Evolutionary conservation across 1,140 invertebrate genomes (phyloP).

Genomic region (Trichoplusia ni): DNA sequence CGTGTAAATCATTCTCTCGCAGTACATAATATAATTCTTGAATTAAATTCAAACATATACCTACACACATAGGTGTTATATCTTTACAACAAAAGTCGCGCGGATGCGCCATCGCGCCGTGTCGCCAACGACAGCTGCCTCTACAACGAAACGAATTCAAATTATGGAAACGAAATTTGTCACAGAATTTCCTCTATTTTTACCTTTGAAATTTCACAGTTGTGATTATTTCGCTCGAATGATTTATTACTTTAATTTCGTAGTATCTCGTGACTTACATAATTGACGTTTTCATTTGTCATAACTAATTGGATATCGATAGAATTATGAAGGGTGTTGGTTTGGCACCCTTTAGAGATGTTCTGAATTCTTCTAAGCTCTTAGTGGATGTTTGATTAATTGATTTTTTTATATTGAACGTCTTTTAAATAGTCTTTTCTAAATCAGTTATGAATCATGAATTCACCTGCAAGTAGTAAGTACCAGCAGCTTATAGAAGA

Average conservation of each 20-base stretch:
- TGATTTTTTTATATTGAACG: no score
- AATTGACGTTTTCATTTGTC: slow-evolving; percentile 10
- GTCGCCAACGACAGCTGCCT: slow-evolving; percentile 57
- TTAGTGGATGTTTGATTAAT: no score
- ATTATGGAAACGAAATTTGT: slow-evolving; percentile 55
- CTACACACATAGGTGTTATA: slow-evolving; percentile 31
- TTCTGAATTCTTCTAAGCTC: no score
- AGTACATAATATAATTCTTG: background rate
- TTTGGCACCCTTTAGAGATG: no score
- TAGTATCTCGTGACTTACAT: slow-evolving; percentile 5
- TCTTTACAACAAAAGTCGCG: slow-evolving; percentile 46
- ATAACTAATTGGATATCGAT: slow-evolving; percentile 27
- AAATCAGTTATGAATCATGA: no score
- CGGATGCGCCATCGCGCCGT: slow-evolving; percentile 28
- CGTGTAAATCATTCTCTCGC: background rate
- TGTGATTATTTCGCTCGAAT: slow-evolving; percentile 19
- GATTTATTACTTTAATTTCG: slow-evolving; percentile 27
- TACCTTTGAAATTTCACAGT: slow-evolving; percentile 26
- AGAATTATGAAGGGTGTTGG: no score
- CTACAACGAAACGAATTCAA: slow-evolving; percentile 56
- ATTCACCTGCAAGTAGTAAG: no score
- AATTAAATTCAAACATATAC: background rate
- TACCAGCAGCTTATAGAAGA: no score
- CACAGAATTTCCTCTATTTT: slow-evolving; percentile 36
- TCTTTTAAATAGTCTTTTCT: no score